phyloP scores from a whole-genome alignment of 1,140 invertebrate genomes.

The Panagrolaimus sp. region DNA sequence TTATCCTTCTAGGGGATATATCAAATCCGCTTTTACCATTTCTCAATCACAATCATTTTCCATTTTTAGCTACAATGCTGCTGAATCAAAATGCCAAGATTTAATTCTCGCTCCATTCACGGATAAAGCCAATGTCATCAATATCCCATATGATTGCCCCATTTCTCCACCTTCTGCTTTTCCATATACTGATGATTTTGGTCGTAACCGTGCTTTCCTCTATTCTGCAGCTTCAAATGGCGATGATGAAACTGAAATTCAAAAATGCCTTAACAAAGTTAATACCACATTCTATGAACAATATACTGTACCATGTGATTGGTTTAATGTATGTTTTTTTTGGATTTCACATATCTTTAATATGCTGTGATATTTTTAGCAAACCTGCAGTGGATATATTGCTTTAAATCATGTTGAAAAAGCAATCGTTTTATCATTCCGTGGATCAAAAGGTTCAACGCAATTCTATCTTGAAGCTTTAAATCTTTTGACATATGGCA shows the following conservation, averaged over 20 bases:
- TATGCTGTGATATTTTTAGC: neutral
- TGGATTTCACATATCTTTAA: neutral
- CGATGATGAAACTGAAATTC: neutral
- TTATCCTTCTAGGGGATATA: too few relatives aligned
- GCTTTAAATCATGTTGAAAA: neutral
- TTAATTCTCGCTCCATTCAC: neutral
- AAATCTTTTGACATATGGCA: neutral
- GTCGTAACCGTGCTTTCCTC: neutral
- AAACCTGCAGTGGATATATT: conserved; percentile 1
- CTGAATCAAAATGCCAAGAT: neutral
- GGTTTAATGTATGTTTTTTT: neutral
- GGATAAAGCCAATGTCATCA: neutral
- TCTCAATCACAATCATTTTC: too few relatives aligned
- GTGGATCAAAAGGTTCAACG: neutral
- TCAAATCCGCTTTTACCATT: too few relatives aligned
- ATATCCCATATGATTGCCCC: neutral
- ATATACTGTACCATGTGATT: conserved; percentile 7
- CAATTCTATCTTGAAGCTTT: neutral
- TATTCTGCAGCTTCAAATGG: neutral
- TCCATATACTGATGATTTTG: neutral
- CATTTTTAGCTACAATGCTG: neutral
- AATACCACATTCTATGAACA: neutral
- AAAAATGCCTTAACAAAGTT: neutral
- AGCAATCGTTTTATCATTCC: neutral
- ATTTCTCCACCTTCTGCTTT: neutral